Conservation (phyloP, 23 tunicate species). For the Halocynthia roretzi region DNA sequence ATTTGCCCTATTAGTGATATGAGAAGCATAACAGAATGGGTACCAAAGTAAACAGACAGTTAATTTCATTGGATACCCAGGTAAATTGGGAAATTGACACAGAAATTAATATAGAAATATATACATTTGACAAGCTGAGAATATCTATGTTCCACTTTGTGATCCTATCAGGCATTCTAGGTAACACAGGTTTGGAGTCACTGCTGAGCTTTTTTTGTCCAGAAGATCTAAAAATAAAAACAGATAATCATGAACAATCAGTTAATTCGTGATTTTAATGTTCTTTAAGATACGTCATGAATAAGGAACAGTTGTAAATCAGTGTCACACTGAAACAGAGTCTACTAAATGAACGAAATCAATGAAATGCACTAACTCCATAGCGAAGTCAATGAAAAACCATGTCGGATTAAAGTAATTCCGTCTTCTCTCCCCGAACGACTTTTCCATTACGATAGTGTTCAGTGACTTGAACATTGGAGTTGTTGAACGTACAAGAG, state of each 20-base stretch:
- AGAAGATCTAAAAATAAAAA: neutral
- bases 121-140: slow-evolving; percentile 47
- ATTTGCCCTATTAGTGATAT: too few species aligned
- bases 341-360: neutral
- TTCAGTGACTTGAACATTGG: neutral
- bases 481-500: neutral
- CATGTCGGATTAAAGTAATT: slow-evolving; percentile 45
- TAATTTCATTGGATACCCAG: too few species aligned
- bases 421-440: slow-evolving; percentile 14
- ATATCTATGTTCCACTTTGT: slow-evolving; percentile 49
- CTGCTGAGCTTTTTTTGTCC: slow-evolving; percentile 24
- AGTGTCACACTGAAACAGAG: too few species aligned
- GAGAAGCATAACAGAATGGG: too few species aligned
- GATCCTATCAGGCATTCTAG: slow-evolving; percentile 48
- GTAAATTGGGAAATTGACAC: too few species aligned
- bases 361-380: slow-evolving; percentile 29
- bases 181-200: slow-evolving; percentile 28
- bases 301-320: too few species aligned
- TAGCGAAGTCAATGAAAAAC: slow-evolving; percentile 40
- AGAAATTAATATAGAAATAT: neutral
- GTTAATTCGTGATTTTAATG: too few species aligned
- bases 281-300: too few species aligned
- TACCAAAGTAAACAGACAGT: too few species aligned
- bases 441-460: slow-evolving; percentile 1
- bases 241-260: neutral